Evolutionary conservation across 1,140 invertebrate species (phyloP).

Genomic region (Notospermus geniculatus): DNA sequence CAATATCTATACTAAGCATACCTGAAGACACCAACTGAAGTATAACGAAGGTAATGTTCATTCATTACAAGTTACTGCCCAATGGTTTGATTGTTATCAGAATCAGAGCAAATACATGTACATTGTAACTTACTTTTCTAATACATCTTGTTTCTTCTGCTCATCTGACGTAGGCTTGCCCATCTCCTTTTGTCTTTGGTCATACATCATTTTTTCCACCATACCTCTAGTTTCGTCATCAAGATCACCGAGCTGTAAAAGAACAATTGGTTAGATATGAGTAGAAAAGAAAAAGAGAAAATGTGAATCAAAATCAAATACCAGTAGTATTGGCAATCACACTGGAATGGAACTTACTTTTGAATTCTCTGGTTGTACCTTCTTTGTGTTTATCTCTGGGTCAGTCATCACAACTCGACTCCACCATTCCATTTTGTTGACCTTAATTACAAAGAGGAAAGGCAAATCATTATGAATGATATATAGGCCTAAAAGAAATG

Average conservation of each 20-base stretch:
- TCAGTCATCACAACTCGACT: slow-evolving; percentile 80
- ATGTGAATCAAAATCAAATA: no score
- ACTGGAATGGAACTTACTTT: slow-evolving; percentile 67
- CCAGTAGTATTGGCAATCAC: no score
- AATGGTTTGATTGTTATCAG: neutral
- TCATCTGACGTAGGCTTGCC: slow-evolving; percentile 98
- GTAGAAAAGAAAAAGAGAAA: no score
- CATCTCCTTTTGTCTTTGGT: slow-evolving; percentile 89
- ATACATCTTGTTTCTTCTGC: slow-evolving; percentile 95
- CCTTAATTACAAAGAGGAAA: slow-evolving; percentile 58
- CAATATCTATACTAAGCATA: slow-evolving; percentile 16
- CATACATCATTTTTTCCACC: slow-evolving; percentile 99
- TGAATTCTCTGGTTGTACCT: slow-evolving; percentile 97
- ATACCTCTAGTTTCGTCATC: slow-evolving; percentile 95
- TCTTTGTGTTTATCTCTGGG: slow-evolving; percentile 95
- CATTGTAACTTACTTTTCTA: slow-evolving; percentile 79
- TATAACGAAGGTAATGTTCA: neutral
- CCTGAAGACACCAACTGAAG: slow-evolving; percentile 11
- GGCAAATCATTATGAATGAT: neutral
- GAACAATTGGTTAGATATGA: no score
- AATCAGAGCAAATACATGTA: neutral
- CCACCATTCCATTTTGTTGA: slow-evolving; percentile 99
- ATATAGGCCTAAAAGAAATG: no score
- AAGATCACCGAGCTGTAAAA: slow-evolving; percentile 78
- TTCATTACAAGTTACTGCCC: no score